Evolutionary conservation across 1,140 invertebrate species (phyloP), one percentile per base, ranked within the genome.

Genomic region (Solen grandis): DNA sequence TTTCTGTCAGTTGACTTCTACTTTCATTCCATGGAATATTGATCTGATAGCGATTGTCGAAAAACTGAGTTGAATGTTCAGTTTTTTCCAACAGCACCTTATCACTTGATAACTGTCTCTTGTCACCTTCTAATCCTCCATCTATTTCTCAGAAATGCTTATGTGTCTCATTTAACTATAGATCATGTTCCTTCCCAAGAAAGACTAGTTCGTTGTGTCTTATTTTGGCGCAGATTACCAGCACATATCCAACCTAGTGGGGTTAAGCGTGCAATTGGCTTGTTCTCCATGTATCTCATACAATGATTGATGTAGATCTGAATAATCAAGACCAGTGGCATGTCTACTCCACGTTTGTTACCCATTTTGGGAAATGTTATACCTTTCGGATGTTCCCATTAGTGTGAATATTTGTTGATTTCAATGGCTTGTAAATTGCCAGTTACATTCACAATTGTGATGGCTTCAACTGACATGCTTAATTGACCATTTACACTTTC

Each of bases 1-100:
- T 63, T 16, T 62, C 29, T 8, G 27, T 13, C 22, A 81, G 31
- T 16, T 63, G 2, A 10, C 5, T 52, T 36, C 36, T 13, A 33
- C 65, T 46, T 19, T 36, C n/a, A 22, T 74, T 81, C 78, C 78
- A 81, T 19, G 69, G 78, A 31, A 81, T 81, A n/a, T 27, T 19
- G 4, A 81, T 60, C 4, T 35, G n/a, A 46, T 81, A 81, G 1
- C 41, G 59, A 57, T 25, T 27, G 19, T 50, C 52, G 31, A 33
- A 19, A 31, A 16, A 35, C 19, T 72, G 31, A 25, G 35, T 35
- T 5, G 25, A 35, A 13, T 54, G 31, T 25, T 50, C n/a, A 46
- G 19, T 27, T 25, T 68, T 16, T 36, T 19, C 31, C 1, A 27
- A 68, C 5, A 41, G 2, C 1, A 36, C n/a, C n/a, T n/a, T n/a